Evolutionary conservation across 1,140 invertebrate genomes (phyloP).

Genomic region (Melipona quadrifasciata): DNA sequence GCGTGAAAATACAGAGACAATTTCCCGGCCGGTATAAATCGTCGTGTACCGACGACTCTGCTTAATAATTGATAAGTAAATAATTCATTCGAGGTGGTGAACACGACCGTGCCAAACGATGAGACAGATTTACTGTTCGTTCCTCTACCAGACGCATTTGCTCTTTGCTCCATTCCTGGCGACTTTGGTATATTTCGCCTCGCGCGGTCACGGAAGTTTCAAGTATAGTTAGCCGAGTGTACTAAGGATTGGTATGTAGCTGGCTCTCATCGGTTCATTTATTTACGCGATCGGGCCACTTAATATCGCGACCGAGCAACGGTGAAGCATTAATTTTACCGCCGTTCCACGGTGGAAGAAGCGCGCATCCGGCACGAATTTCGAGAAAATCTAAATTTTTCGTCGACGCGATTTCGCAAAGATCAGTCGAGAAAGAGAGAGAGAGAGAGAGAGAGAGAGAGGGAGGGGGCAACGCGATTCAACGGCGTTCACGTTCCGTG

Average conservation of each 20-base stretch:
- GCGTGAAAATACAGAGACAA: slow-evolving; percentile 35
- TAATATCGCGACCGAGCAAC: slow-evolving; percentile 22
- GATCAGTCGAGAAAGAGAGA: neutral
- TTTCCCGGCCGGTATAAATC: slow-evolving; percentile 53
- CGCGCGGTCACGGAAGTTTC: slow-evolving; percentile 51
- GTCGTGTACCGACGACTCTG: slow-evolving; percentile 47
- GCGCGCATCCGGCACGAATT: neutral
- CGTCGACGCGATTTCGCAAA: neutral
- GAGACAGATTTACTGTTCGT: slow-evolving; percentile 71
- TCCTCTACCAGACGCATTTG: slow-evolving; percentile 41
- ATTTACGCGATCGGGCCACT: slow-evolving; percentile 41
- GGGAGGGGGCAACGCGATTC: too few species aligned
- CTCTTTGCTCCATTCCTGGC: slow-evolving; percentile 59
- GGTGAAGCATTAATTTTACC: slow-evolving; percentile 40
- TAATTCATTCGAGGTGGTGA: slow-evolving; percentile 72
- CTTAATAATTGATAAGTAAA: slow-evolving; percentile 70
- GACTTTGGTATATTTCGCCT: slow-evolving; percentile 58
- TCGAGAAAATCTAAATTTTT: slow-evolving; percentile 28
- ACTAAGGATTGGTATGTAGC: slow-evolving; percentile 34
- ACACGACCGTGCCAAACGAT: slow-evolving; percentile 70
- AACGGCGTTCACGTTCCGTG: neutral
- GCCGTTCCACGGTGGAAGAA: too few species aligned
- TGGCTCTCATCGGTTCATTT: slow-evolving; percentile 56
- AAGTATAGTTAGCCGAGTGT: slow-evolving; percentile 43
- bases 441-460: too few species aligned